phyloP scores from a whole-genome alignment of 2,888 invertebrate genomes.

The Dorcus parallelipipedus region DNA sequence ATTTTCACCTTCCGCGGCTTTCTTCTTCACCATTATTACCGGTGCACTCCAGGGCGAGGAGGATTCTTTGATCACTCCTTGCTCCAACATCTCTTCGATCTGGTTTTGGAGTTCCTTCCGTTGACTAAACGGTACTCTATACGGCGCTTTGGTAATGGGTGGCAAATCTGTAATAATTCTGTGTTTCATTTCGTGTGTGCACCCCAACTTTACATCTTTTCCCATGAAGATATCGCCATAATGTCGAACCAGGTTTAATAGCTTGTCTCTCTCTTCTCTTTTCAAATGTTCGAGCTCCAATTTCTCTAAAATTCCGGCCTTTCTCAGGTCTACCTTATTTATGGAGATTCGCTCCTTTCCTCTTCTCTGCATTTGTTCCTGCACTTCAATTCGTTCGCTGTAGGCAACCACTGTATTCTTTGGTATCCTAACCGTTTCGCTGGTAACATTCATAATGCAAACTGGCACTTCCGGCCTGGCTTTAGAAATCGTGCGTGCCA shows the following conservation, averaged over 20 bases:
- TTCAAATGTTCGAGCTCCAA: too few species aligned
- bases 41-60: conserved; percentile 27
- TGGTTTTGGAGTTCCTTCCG: conserved; percentile 16
- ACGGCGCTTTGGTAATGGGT: conserved; percentile 16
- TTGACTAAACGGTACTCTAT: conserved; percentile 15
- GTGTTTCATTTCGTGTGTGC: conserved; percentile 1
- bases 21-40: conserved; percentile 23
- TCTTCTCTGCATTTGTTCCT: too few species aligned
- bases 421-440: too few species aligned
- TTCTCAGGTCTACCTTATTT: too few species aligned
- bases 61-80: conserved; percentile 21
- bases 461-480: too few species aligned
- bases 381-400: too few species aligned
- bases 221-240: conserved; percentile 1
- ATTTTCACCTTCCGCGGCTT: conserved; percentile 14
- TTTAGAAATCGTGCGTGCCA: too few species aligned
- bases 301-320: too few species aligned
- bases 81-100: conserved; percentile 22
- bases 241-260: neutral
- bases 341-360: too few species aligned
- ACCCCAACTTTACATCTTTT: conserved; percentile 5
- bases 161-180: conserved; percentile 11
- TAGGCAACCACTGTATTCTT: too few species aligned
- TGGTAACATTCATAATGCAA: too few species aligned
- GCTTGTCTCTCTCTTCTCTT: too few species aligned